Evolutionary conservation across 92 coral and sea anemone genomes (phyloP), one percentile per base, ranked within the genome.

Genomic region (Montipora capitata): DNA sequence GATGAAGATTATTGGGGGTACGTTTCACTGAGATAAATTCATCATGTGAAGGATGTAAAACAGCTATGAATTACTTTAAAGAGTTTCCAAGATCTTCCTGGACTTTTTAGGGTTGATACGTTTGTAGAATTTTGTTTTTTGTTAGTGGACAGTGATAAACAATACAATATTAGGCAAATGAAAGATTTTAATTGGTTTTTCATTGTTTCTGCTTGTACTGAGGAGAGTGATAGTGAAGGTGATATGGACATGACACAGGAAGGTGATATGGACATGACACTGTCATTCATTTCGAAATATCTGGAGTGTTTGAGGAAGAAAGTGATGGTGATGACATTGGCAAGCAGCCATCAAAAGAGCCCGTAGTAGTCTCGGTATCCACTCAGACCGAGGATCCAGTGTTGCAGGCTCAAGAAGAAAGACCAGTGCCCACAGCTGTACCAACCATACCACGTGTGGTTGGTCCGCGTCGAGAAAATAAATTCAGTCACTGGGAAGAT

Each of bases 401-500:
- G 59, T 39, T 35, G 59, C 68, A 44, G 56, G 62, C 43, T 44
- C 62, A 43, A 54, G 40, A 43, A 76, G 64, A 51, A 15, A 13
- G 48, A 49, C 71, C 71, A 77, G 42, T 16, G 17, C 59, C 82
- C 38, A 41, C 82, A 14, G 67, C 38, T 38, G 67, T 58, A 14
- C 69, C 61, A 41, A 10, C 68, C 38, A 35, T 77, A 15, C 71
- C 68, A 56, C 56, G 49, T 77, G 68, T 77, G 68, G 18, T 17
- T 49, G 27, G 49, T 52, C 82, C 42, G 3, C 82, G 69, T 16
- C 38, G 70, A 57, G 70, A 51, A 52, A 77, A 41, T 27, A 77
- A 49, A 27, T 54, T 77, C 68, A 77, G 68, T 77, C 40, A 70
- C 35, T 77, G 82, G 82, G 82, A 77, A 15, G 82, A 17, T 44